Evolutionary conservation across 92 coral and sea anemone genomes (phyloP), one percentile per base, ranked within the genome.

Genomic region (Epizoanthus ramosus): DNA sequence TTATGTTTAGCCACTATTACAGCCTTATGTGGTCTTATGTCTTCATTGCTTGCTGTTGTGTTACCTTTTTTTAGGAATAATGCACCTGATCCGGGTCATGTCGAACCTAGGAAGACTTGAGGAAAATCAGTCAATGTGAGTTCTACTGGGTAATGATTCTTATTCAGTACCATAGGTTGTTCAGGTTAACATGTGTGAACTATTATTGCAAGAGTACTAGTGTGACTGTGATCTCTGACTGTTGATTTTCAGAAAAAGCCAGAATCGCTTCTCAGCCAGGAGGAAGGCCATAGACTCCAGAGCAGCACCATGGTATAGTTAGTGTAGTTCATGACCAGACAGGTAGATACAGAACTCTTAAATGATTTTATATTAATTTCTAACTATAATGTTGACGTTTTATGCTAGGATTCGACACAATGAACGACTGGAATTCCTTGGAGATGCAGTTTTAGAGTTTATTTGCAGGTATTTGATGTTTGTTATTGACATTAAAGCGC

Each of bases 351-450:
- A 7, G 64, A 59, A 8, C 53, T 14, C 3, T 14, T 37, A 14
- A 21, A 47, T 41, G 21, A 16, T 81, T 53, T 47, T 2, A 60
- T 52, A 14, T 47, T 33, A 7, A 24, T 67, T 24, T 67, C 72
- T 33, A n/a, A 35, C 41, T 19, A 25, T 37, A 8, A 13, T 65
- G 17, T 57, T 41, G 25, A 12, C 17, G 2, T 41, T 73, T 58
- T 19, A 58, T 63, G 41, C 12, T 63, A 93, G 99, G 97, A 96
- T 96, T 35, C 95, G 98, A 64, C 99, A 96, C 86, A 96, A 96
- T 65, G 99, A 96, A 76, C 91, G 99, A 28, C 91, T 96, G 35
- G 99, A 96, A 87, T 96, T 94, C 75, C 94, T 96, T 59, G 99
- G 99, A 18, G 99, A 96, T 76, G 98, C 99, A 50, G 91, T 96